Percentiles rank a stretch among this genome's conserved stretches.
phyloP scores from a whole-genome alignment of 1,140 invertebrate species.

The Hycleus phaleratus region DNA sequence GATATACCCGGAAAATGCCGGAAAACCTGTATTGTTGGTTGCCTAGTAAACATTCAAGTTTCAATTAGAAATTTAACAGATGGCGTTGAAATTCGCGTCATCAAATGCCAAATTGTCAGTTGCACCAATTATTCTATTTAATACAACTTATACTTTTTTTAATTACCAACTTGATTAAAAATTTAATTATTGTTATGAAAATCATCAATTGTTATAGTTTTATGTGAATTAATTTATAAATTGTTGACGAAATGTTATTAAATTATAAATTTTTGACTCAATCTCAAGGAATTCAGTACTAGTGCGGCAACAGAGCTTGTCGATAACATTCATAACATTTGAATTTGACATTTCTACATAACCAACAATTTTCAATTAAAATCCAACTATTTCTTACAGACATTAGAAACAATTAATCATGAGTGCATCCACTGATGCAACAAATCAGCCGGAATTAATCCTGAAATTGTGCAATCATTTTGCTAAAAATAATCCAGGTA shows the following conservation, averaged over 20 bases:
- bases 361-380: slow-evolving; percentile 2
- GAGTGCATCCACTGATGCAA: slow-evolving; percentile 4
- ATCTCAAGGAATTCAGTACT: too few species aligned
- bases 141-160: too few species aligned
- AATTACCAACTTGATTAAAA: too few species aligned
- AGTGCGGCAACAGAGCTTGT: neutral
- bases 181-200: too few species aligned
- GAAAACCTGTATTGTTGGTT: slow-evolving; percentile 6
- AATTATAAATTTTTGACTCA: too few species aligned
- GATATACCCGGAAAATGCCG: neutral
- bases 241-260: too few species aligned
- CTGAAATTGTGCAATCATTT: slow-evolving; percentile 34
- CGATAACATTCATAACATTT: slow-evolving; percentile 4
- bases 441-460: slow-evolving; percentile 25
- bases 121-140: too few species aligned
- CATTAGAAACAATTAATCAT: neutral
- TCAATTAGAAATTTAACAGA: neutral
- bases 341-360: slow-evolving; percentile 6
- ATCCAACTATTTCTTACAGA: too few species aligned
- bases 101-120: too few species aligned
- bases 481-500: slow-evolving; percentile 34
- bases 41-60: neutral
- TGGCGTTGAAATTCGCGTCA: neutral
- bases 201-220: too few species aligned
- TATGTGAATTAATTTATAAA: too few species aligned